Evolutionary conservation across 1,140 invertebrate species (phyloP), one percentile per base, ranked within the genome.

Genomic region (Drosophila takahashii): DNA sequence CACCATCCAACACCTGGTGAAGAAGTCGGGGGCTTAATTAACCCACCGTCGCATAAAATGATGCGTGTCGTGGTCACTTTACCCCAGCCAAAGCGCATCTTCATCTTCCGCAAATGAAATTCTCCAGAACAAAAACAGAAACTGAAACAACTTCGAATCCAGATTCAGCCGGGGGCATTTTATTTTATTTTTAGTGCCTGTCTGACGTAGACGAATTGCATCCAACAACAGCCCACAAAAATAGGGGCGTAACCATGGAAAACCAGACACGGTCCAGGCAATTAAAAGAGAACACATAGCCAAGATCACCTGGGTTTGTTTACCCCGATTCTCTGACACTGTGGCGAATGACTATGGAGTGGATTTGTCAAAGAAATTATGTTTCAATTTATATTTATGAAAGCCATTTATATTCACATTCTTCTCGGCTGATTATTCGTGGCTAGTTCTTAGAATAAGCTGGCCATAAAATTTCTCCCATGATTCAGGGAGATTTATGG

Each of bases 181-280:
- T 77, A 60, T 54, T 79, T 56, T 77, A 62, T 60, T 76, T 60
- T 62, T 77, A 77, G 73, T 65, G 44, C 32, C 48, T 26, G 53
- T 39, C 74, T 79, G 83, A 86, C 83, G 83, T 81, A 87, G 83
- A 86, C 66, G 84, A 86, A 86, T 86, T 87, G 76, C 79, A 77
- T 69, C 53, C 61, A 57, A 13, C 64, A 54, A 15, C 61, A 59
- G 18, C 52, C 50, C 16, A 44, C 45, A 59, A 22, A 59, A 22
- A 54, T 45, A 60, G 53, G 60, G 81, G 81, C 83, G 83, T 77
- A 47, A 50, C 74, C 47, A 42, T 9, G 32, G 6, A 41, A 41
- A 77, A 76, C 39, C 66, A 60, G 62, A 61, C 47, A n/a, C 36
- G 37, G 62, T 66, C 42, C 36, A 56, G 36, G 74, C 70, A 87